Conservation (phyloP, 2,797 vertebrate species). For the Mus caroli region DNA sequence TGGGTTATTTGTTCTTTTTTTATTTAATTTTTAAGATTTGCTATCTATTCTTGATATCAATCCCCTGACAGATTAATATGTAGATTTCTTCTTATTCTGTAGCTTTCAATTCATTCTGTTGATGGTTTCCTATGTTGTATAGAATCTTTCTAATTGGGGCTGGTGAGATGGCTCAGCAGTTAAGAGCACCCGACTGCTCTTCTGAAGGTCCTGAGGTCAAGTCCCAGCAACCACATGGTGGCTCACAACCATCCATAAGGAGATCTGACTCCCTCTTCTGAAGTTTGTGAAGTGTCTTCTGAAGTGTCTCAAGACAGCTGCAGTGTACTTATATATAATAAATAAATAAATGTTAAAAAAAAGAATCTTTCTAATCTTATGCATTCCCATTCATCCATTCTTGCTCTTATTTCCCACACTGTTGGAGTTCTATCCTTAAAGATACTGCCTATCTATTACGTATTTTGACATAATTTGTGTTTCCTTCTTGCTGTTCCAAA, state of each 20-base stretch:
- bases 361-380: not conserved
- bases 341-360: no score
- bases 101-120: not conserved
- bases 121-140: not conserved
- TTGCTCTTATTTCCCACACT: not conserved
- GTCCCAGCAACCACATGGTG: no score
- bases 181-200: no score
- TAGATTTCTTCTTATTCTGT: not conserved
- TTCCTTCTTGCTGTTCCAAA: not conserved
- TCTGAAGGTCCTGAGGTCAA: no score
- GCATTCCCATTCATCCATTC: not conserved
- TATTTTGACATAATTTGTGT: not conserved
- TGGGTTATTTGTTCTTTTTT: not conserved
- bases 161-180: no score
- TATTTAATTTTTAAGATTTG: not conserved
- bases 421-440: not conserved
- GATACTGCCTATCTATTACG: not conserved
- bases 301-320: no score
- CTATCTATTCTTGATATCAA: not conserved
- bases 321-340: no score
- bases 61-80: not conserved
- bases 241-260: no score
- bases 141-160: no score
- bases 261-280: no score
- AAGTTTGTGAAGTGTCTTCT: no score